Base-by-base conservation (phyloP, 1,140 invertebrate species). In the Drosophila lacertosa region DNA sequence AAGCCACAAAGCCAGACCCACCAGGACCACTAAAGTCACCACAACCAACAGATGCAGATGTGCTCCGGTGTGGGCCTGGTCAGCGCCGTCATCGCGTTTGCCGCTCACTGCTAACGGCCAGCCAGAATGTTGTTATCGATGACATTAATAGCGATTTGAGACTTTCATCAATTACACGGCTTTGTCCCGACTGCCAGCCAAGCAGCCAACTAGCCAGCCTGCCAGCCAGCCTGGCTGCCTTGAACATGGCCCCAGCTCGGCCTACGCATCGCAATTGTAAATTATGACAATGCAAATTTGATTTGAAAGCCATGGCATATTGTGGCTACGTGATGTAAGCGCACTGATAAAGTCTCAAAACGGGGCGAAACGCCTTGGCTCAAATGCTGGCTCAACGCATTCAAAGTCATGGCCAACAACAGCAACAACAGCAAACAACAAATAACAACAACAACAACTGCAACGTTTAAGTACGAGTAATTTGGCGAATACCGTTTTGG, bases 131-230 rank as follows among this genome's bases (percentile, higher is more conserved):
- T 88, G 82, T 82, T 88, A 88, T 88, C 82, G 82, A 75, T 88
- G 82, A 88, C 82, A 88, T 88, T 88, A 89, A 88, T 88, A 88
- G 82, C 82, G 78, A 89, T 88, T 82, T 50, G 65, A 76, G 77
- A 72, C 82, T 86, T 86, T 86, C 82, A 86, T 86, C 81, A 86
- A 86, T 86, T 86, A 86, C 82, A 77, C 44, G 51, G 55, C 64
- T 81, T 74, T 78, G 74, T 53, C 18, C 26, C 29, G 42, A 66
- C 50, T 50, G n/a, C n/a, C n/a, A n/a, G n/a, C n/a, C n/a, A n/a
- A n/a, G n/a, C n/a, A n/a, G n/a, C n/a, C n/a, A n/a, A n/a, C n/a
- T n/a, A n/a, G n/a, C n/a, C n/a, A n/a, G n/a, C n/a, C n/a, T n/a
- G n/a, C n/a, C n/a, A n/a, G n/a, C n/a, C n/a, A n/a, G n/a, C n/a